Evolutionary conservation across 2,888 invertebrate species (phyloP), one percentile per base, ranked within the genome.

Genomic region (Phortica okadai): DNA sequence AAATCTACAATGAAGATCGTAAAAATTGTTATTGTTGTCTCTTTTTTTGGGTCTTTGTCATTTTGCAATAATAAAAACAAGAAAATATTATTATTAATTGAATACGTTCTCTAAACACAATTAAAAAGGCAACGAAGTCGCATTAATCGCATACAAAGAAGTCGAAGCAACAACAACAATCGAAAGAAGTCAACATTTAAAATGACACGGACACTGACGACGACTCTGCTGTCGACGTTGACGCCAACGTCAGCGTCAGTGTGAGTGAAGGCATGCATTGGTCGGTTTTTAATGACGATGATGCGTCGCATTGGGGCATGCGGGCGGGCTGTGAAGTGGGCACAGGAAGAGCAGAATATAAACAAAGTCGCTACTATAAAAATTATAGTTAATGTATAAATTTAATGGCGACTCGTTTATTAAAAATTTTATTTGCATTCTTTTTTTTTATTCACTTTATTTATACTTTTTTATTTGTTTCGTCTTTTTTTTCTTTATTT

Each of bases 401-500:
- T 89, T 90, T 90, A 90, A 90, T 90, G 91, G 90, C 87, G 86
- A 90, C 90, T 89, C 90, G 90, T 90, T 90, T 91, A 91, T 91
- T 91, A 90, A 90, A 91, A 89, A 86, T 90, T 91, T 90, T 89
- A 90, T 90, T 90, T 89, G 89, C 89, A 90, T 89, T 86, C 87
- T 85, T 87, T 86, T 86, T 87, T 84, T 87, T 85, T 85, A n/a
- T 85, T 85, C 85, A 85, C 87, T 87, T 85, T 85, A 87, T 87
- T 84, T 87, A 83, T 86, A 84, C 83, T 81, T 81, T 81, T 85
- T 59, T 59, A 8, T 21, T 21, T 21, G n/a, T 62, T 10, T 62
- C 21, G 16, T 62, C 16, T 21, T 62, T 6, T 6, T 6, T 25
- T 62, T 25, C 4, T 25, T 16, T 62, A 62, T 62, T 25, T 10